Evolutionary conservation across 1,140 invertebrate genomes (phyloP), one percentile per base, ranked within the genome.

Genomic region (Dysdera silvatica): DNA sequence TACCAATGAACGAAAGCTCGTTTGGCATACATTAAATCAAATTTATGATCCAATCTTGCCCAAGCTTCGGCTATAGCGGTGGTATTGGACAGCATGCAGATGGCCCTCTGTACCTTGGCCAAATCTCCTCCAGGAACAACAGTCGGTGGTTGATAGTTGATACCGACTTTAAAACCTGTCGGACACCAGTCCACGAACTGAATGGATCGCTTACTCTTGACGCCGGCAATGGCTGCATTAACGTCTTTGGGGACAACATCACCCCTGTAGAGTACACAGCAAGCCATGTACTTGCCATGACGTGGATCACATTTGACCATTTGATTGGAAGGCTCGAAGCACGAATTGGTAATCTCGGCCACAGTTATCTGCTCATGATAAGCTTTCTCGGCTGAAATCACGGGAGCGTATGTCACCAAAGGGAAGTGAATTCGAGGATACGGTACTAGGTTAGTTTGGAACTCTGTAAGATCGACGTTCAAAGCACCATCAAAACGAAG

Each of bases 1-100:
- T 87, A 88, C 87, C 87, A 90, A 73, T 90, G 88, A 29, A 90
- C 85, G 72, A 90, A 90, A 35, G 88, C 88, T 66, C 86, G 79
- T 79, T 89, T 90, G 26, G 80, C 75, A 66, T 83, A 87, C 85
- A 88, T 86, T 14, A 85, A 66, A 51, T 84, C 82, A 72, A 85
- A 88, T 69, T 89, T 89, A 61, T 80, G 79, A 60, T 80, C 78
- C 1, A 89, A 71, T 51, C 86, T 81, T 35, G 84, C 83, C 87
- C 87, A 90, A 23, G 87, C 89, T 63, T 81, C 79, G 6, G 73
- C 79, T 61, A 82, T 82, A 43, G 82, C 81, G 24, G 89, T 91
- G 2, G 89, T 91, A 72, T 91, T 92, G 41, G 83, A 87, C 72
- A 92, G 77, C 88, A 73, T 87, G 84, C 87, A 70, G 14, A 80